Percentiles rank a stretch among this genome's conserved stretches.
These are phyloP conservation scores for Halcyon chelicuti DNA, from an alignment of 2,797 vertebrate genomes.

Conservation along the genomic window DNA sequence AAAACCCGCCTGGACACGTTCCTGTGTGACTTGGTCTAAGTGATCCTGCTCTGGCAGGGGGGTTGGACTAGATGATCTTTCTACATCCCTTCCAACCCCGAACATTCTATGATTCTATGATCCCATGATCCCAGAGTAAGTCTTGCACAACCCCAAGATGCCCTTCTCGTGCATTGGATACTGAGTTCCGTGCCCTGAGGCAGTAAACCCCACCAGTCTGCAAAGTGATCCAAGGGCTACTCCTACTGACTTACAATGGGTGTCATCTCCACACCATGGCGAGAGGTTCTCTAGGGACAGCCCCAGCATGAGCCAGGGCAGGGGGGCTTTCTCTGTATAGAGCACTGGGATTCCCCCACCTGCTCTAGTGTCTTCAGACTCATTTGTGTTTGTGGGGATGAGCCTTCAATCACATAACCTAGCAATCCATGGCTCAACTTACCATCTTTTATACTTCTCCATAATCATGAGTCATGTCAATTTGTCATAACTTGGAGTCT, in stretches of 20 bases:
- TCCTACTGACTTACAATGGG: not conserved
- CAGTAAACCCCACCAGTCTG: not conserved
- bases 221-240: not conserved
- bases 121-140: not conserved
- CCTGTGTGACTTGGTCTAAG: too few species aligned
- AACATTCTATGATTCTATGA: too few species aligned
- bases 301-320: not conserved
- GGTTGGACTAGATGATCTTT: too few species aligned
- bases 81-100: too few species aligned
- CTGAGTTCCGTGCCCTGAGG: not conserved
- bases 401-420: not conserved
- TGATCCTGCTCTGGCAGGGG: too few species aligned
- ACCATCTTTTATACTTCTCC: not conserved
- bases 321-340: not conserved
- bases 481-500: not conserved
- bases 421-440: not conserved
- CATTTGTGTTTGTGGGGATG: not conserved
- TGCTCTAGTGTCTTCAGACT: not conserved
- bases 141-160: not conserved
- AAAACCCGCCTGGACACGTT: too few species aligned
- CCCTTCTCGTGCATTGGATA: not conserved
- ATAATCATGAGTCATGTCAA: not conserved
- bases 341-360: not conserved
- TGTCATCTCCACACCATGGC: not conserved
- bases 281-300: not conserved